phyloP scores from a whole-genome alignment of 2,888 invertebrate species.

The Stenurella melanura region DNA sequence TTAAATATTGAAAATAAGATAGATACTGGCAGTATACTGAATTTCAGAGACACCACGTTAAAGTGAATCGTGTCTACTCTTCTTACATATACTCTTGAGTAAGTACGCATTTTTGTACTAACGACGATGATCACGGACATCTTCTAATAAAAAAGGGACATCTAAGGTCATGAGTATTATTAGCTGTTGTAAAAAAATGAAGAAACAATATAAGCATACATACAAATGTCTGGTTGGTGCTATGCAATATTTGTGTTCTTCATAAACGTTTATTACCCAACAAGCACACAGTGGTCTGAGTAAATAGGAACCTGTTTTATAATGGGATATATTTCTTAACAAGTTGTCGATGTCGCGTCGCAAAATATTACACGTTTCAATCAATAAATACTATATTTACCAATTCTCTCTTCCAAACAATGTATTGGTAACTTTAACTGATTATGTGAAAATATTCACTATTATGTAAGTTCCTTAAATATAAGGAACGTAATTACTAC shows the following conservation, averaged over 20 bases:
- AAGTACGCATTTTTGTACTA: too few relatives aligned
- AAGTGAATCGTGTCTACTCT: too few relatives aligned
- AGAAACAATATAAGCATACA: constrained; percentile 22
- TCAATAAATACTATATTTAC: constrained; percentile 28
- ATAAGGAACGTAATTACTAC: neutral
- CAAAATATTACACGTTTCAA: constrained; percentile 26
- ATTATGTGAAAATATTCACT: constrained; percentile 9
- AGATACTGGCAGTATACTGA: too few relatives aligned
- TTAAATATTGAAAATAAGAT: too few relatives aligned
- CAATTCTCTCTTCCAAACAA: constrained; percentile 5
- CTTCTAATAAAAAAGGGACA: neutral
- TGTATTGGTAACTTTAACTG: neutral
- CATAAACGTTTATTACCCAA: constrained; percentile 56
- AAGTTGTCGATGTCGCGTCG: constrained; percentile 30
- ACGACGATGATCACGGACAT: neutral
- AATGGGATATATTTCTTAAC: constrained; percentile 35
- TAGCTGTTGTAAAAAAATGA: constrained; percentile 19
- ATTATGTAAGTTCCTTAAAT: constrained; percentile 11
- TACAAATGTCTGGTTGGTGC: constrained; percentile 7
- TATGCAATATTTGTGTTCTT: constrained; percentile 57
- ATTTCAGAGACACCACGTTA: too few relatives aligned
- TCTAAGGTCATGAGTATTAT: constrained; percentile 17
- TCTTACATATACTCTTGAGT: too few relatives aligned
- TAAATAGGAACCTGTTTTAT: constrained; percentile 38
- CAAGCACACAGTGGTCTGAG: constrained; percentile 32